phyloP scores from a whole-genome alignment of 2,888 invertebrate genomes.

The Ophioninae sp. region DNA sequence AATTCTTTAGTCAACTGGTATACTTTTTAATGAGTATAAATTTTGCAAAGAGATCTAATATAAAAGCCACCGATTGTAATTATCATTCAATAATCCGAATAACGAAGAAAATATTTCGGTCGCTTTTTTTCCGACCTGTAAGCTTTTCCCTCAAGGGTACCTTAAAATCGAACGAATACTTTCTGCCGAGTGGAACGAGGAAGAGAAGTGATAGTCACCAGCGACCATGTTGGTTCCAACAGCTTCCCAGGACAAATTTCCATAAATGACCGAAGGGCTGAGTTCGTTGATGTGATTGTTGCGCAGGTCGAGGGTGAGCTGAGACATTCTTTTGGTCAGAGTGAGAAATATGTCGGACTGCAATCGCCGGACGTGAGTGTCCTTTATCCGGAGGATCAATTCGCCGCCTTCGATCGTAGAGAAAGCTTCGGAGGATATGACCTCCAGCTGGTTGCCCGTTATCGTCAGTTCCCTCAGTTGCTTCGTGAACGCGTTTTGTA shows the following conservation, averaged over 20 bases:
- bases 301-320: constrained; percentile 91
- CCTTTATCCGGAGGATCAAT: constrained; percentile 88
- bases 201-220: constrained; percentile 82
- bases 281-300: constrained; percentile 92
- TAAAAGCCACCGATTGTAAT: too few relatives aligned
- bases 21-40: too few relatives aligned
- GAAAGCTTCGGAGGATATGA: constrained; percentile 90
- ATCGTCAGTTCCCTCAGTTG: constrained; percentile 91
- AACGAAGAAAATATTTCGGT: too few relatives aligned
- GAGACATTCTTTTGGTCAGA: constrained; percentile 88
- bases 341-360: constrained; percentile 90
- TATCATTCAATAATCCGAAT: too few relatives aligned
- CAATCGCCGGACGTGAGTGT: constrained; percentile 89
- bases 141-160: too few relatives aligned
- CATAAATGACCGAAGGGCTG: constrained; percentile 93
- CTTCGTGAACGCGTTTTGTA: constrained; percentile 89
- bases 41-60: too few relatives aligned
- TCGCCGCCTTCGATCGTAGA: constrained; percentile 89
- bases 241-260: constrained; percentile 93
- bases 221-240: constrained; percentile 93
- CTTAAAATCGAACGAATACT: too few relatives aligned
- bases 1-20: too few relatives aligned
- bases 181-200: too few relatives aligned
- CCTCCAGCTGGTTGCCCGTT: constrained; percentile 88
- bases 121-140: too few relatives aligned